Evolutionary conservation across 2,113 vertebrate genomes (phyloP).

Genomic region (Saguinus imperator): DNA sequence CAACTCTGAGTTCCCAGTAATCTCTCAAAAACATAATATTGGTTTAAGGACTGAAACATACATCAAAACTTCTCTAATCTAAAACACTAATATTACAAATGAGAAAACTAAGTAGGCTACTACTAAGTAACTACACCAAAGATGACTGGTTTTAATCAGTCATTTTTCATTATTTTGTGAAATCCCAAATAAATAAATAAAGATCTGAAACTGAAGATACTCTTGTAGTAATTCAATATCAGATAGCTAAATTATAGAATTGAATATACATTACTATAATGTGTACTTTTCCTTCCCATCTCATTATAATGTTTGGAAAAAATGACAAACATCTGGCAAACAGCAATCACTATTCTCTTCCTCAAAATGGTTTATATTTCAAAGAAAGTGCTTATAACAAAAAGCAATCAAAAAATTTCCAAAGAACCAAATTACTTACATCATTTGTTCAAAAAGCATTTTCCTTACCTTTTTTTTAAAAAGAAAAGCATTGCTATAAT

Average conservation of each 20-base stretch:
- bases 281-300: background rate
- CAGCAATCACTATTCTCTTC: background rate
- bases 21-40: background rate
- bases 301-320: conserved; percentile 13
- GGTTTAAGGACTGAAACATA: conserved; percentile 10
- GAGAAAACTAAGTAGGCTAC: background rate
- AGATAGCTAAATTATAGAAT: conserved; percentile 18
- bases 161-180: conserved; percentile 47
- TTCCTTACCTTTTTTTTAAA: background rate
- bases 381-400: background rate
- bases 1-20: background rate
- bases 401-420: background rate
- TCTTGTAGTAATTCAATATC: background rate
- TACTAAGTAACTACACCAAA: conserved; percentile 2
- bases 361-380: background rate
- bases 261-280: background rate
- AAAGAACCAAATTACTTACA: conserved; percentile 12
- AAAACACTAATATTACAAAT: conserved; percentile 20
- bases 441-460: conserved; percentile 28
- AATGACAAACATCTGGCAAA: conserved; percentile 14
- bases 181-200: conserved; percentile 32
- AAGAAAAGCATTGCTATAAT: background rate
- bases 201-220: conserved; percentile 9
- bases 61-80: background rate
- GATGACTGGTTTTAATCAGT: background rate